Conservation (phyloP, 2,113 vertebrate genomes). For the Cacatua alba region DNA sequence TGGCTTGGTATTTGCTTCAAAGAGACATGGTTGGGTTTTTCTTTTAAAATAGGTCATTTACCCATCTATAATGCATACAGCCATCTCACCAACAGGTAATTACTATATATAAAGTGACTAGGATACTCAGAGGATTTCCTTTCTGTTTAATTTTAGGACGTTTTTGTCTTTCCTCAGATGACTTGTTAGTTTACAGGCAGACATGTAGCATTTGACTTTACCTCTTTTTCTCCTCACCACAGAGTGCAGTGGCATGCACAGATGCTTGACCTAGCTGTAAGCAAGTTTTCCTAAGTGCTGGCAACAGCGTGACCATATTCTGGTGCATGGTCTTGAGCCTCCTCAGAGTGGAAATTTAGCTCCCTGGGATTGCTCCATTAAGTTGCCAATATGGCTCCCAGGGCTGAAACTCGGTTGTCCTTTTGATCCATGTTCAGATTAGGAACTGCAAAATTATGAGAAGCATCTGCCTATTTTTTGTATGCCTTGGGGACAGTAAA, state of each 20-base stretch:
- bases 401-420: not conserved
- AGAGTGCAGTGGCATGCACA: not conserved
- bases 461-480: not conserved
- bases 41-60: not conserved
- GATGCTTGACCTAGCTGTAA: slow-evolving; percentile 2
- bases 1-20: not conserved
- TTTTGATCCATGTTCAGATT: not conserved
- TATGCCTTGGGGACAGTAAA: not conserved
- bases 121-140: not conserved
- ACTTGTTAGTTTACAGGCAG: not conserved
- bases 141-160: rapidly evolving
- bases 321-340: not conserved
- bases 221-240: not conserved
- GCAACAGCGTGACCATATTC: not conserved
- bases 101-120: not conserved
- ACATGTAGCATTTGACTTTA: not conserved
- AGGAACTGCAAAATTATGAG: not conserved
- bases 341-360: not conserved
- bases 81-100: not conserved
- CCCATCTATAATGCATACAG: not conserved
- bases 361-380: not conserved
- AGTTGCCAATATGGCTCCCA: not conserved
- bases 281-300: slow-evolving; percentile 1
- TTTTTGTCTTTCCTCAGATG: not conserved
- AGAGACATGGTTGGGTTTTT: not conserved